phyloP scores from a whole-genome alignment of 2,888 invertebrate genomes.

The Seira musarum region DNA sequence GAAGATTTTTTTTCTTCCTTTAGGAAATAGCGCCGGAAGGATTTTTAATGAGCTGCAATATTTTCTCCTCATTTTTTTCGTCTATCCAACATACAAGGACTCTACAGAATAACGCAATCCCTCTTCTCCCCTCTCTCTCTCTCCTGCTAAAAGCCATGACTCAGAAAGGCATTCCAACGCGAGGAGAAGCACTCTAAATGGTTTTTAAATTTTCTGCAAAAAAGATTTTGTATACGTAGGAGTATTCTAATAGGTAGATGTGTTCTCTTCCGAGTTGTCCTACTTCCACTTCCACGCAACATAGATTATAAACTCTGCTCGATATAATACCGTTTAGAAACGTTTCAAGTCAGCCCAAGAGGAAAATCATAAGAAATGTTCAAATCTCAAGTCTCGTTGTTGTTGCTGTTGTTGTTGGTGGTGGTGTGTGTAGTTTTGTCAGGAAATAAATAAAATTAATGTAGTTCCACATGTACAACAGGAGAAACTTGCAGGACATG shows the following conservation, averaged over 20 bases:
- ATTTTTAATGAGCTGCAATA: conserved; percentile 50
- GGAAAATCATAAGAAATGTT: neutral
- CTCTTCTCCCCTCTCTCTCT: neutral
- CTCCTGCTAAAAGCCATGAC: conserved; percentile 17
- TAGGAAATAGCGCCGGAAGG: conserved; percentile 18
- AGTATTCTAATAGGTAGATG: too few species aligned
- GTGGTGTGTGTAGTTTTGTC: conserved; percentile 35
- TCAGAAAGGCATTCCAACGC: neutral
- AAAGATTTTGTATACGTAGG: too few species aligned
- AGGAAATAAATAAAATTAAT: conserved; percentile 55
- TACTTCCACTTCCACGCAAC: neutral
- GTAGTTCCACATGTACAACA: conserved; percentile 11
- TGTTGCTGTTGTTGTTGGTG: neutral
- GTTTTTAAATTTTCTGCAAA: neutral
- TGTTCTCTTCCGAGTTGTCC: too few species aligned
- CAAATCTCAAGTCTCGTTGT: neutral
- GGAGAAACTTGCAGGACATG: neutral
- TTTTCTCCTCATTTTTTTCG: conserved; percentile 25
- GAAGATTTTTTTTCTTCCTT: neutral
- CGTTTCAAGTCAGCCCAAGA: too few species aligned
- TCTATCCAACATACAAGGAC: neutral
- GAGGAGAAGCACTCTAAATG: neutral
- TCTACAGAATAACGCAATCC: neutral
- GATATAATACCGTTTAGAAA: too few species aligned
- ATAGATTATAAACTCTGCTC: too few species aligned